Evolutionary conservation across 2,888 invertebrate species (phyloP).

Genomic region (Theretra japonica): DNA sequence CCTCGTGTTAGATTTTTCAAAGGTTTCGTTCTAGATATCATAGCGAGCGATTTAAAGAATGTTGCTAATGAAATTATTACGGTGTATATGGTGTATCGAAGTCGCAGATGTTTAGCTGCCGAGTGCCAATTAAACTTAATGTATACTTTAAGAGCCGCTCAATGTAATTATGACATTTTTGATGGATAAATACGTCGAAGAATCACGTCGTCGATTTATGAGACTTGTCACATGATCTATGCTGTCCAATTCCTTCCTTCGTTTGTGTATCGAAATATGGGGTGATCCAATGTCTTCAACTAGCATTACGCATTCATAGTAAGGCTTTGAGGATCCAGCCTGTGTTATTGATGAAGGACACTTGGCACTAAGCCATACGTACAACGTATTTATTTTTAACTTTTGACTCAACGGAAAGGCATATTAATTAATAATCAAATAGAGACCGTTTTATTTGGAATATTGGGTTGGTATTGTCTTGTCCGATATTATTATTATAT

Average conservation of each 20-base stretch:
- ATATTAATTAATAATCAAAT: background rate
- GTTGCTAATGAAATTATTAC: conserved; percentile 25
- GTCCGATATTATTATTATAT: no score
- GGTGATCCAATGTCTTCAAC: background rate
- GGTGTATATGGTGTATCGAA: background rate
- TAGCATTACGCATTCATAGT: background rate
- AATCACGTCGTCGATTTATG: no score
- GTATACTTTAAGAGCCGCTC: background rate
- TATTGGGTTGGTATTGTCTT: no score
- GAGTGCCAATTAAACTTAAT: conserved; percentile 15
- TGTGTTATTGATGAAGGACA: conserved; percentile 12
- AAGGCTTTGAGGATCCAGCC: background rate
- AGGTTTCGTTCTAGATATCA: conserved; percentile 46
- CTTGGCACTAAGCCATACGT: background rate
- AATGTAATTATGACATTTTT: conserved; percentile 11
- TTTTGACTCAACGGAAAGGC: background rate
- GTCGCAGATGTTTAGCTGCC: conserved; percentile 9
- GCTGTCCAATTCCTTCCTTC: no score
- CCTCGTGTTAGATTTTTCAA: conserved; percentile 34
- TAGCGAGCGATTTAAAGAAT: conserved; percentile 39
- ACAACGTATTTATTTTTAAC: background rate
- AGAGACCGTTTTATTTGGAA: no score
- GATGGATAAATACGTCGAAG: background rate
- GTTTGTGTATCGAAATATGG: background rate
- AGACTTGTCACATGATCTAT: no score